Evolutionary conservation across 2,113 vertebrate genomes (phyloP).

Genomic region (Laterallus jamaicensis): DNA sequence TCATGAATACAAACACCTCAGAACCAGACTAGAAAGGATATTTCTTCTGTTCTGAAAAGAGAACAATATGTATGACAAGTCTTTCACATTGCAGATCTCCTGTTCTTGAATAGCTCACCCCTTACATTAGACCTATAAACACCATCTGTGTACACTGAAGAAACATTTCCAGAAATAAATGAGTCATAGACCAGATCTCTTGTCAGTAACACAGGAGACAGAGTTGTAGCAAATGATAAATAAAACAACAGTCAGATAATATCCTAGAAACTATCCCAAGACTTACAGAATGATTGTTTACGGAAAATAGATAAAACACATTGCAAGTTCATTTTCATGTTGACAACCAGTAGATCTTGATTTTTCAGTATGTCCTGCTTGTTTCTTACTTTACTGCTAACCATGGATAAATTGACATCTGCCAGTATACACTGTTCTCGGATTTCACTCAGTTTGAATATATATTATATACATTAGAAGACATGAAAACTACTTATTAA

Average conservation of each 20-base stretch:
- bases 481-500: not conserved
- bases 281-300: not conserved
- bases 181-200: conserved; percentile 30
- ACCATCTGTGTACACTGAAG: conserved; percentile 45
- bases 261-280: not conserved
- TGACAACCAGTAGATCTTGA: not conserved
- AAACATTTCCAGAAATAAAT: conserved; percentile 55
- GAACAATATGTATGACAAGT: not conserved
- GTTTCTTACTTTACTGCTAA: not conserved
- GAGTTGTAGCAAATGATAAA: conserved; percentile 31
- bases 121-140: conserved; percentile 11
- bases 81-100: not conserved
- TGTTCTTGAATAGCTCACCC: not conserved
- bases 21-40: not conserved
- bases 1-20: not conserved
- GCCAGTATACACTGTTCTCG: not conserved
- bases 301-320: not conserved
- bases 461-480: not conserved
- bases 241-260: conserved; percentile 16
- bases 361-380: not conserved
- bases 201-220: not conserved
- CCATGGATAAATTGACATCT: not conserved
- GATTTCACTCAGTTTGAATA: not conserved
- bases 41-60: not conserved
- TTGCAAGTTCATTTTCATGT: not conserved